phyloP scores from a whole-genome alignment of 2,888 invertebrate species.

The Mythimna impura region DNA sequence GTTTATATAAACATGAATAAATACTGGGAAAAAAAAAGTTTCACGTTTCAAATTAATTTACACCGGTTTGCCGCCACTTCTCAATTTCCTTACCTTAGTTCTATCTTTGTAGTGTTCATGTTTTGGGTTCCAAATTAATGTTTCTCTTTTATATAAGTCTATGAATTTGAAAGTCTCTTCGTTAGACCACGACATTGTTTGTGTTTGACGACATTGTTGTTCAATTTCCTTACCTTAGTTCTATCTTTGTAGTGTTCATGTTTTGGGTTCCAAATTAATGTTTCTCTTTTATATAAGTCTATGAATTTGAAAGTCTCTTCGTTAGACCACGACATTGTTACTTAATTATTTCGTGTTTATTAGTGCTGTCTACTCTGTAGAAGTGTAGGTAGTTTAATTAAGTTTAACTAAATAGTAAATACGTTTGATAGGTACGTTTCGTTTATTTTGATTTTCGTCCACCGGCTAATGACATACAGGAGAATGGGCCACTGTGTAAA shows the following conservation, averaged over 20 bases:
- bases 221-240: conserved; percentile 46
- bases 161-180: conserved; percentile 57
- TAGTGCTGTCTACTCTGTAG: background rate
- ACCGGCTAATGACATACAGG: conserved; percentile 9
- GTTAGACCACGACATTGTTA: conserved; percentile 55
- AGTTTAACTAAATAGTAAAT: background rate
- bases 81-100: conserved; percentile 41
- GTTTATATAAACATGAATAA: background rate
- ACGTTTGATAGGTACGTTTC: no score
- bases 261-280: conserved; percentile 55
- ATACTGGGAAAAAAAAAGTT: background rate
- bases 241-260: conserved; percentile 57
- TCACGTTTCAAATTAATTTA: background rate
- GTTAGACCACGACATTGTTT: conserved; percentile 57
- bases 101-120: conserved; percentile 57
- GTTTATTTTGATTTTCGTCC: conserved; percentile 12
- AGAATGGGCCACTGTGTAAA: conserved; percentile 53
- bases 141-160: conserved; percentile 49
- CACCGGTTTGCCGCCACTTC: background rate
- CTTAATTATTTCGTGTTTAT: background rate
- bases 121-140: conserved; percentile 55
- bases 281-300: conserved; percentile 49
- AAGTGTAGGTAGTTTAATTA: background rate
- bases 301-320: conserved; percentile 57
- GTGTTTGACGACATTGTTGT: no score